A percentile compares a stretch with the other conserved stretches of the same genome.
These are phyloP conservation scores for Eupithecia tripunctaria DNA, from an alignment of 2,888 invertebrate species.

Conservation along the genomic window DNA sequence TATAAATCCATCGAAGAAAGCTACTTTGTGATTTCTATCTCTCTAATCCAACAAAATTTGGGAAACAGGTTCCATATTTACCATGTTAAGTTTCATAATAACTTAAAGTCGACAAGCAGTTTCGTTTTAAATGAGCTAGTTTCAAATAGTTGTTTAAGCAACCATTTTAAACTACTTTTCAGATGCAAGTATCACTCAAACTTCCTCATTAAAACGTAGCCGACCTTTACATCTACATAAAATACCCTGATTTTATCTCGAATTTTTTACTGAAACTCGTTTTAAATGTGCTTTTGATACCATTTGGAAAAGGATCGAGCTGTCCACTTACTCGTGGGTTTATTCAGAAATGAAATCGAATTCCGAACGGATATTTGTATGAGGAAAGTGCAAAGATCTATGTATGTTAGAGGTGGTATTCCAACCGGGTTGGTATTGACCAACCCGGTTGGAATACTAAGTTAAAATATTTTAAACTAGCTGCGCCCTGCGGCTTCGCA, in stretches of 20 bases:
- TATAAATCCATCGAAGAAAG: no score
- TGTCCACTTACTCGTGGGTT: not conserved
- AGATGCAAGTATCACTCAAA: not conserved
- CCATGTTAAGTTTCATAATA: not conserved
- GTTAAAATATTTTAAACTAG: not conserved
- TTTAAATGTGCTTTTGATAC: not conserved
- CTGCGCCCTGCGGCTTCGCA: no score
- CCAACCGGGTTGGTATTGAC: not conserved
- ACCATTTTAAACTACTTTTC: not conserved
- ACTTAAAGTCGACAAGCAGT: not conserved
- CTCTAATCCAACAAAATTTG: no score
- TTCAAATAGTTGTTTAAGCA: no score
- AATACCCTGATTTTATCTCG: not conserved
- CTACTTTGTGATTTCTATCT: no score
- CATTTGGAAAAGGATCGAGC: not conserved
- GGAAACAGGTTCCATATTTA: not conserved
- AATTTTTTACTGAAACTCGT: not conserved
- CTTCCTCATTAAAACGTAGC: not conserved
- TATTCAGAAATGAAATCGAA: not conserved
- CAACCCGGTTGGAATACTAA: no score
- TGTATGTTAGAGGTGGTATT: not conserved
- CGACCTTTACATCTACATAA: not conserved
- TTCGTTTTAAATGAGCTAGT: not conserved
- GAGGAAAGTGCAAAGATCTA: not conserved
- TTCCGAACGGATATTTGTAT: not conserved